phyloP scores from a whole-genome alignment of 2,797 vertebrate species.

The Urophycis tenuis region DNA sequence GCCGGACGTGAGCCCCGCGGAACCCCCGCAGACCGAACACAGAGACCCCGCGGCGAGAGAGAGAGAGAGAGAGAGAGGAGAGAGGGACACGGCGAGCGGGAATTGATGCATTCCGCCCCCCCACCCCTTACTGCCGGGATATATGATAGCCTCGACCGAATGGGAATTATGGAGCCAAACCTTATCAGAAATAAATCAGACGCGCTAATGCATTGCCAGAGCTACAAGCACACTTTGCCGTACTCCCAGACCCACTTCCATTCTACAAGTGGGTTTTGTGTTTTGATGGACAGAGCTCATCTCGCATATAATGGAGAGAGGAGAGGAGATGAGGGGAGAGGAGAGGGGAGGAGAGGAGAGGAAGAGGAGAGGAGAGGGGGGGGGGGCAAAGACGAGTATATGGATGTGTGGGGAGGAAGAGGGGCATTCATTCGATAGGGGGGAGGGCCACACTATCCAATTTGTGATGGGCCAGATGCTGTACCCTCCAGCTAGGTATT shows the following conservation, averaged over 20 bases:
- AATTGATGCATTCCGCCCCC: slow-evolving; percentile 23
- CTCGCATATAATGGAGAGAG: slow-evolving; percentile 33
- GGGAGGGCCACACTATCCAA: slow-evolving; percentile 51
- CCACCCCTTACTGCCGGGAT: slow-evolving; percentile 5
- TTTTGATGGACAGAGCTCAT: slow-evolving; percentile 33
- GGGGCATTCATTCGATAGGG: slow-evolving; percentile 17
- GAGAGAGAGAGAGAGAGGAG: too few species aligned
- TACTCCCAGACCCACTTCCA: neutral
- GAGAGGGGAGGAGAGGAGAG: slow-evolving; percentile 24
- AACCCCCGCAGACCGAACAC: slow-evolving; percentile 24
- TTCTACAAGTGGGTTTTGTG: slow-evolving; percentile 3
- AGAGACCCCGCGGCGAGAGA: neutral
- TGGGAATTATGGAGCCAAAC: slow-evolving; percentile 32
- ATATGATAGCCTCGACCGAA: slow-evolving; percentile 24
- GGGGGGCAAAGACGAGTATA: neutral
- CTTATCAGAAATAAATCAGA: slow-evolving; percentile 38
- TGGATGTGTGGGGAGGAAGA: slow-evolving; percentile 18
- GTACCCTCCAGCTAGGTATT: slow-evolving; percentile 68
- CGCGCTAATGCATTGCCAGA: neutral
- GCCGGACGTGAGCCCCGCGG: slow-evolving; percentile 26
- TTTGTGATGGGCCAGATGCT: slow-evolving; percentile 71
- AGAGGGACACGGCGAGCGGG: slow-evolving; percentile 9
- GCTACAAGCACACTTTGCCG: neutral
- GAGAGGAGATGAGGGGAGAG: slow-evolving; percentile 18
- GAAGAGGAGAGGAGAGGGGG: slow-evolving; percentile 21